Conservation (phyloP, 2,113 vertebrate species). For the Theristicus caerulescens region DNA sequence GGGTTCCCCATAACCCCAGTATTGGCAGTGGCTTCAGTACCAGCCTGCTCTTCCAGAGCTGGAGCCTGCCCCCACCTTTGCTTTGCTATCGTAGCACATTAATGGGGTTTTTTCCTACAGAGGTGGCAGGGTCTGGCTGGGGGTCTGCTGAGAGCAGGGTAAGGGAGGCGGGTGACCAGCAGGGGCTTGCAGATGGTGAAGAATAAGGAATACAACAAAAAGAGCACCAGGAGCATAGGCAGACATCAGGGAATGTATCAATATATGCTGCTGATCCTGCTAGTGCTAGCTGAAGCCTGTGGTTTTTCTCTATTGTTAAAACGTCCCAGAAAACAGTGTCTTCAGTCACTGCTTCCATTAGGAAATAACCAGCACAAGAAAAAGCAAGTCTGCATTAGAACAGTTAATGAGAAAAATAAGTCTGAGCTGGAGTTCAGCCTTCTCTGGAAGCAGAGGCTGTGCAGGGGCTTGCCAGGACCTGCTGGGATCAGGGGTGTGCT, state of each 20-base stretch:
- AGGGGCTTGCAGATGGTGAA: not conserved
- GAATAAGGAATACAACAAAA: not conserved
- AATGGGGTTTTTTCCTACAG: not conserved
- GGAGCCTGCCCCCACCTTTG: not conserved
- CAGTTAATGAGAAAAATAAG: slow-evolving; percentile 60
- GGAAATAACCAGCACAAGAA: not conserved
- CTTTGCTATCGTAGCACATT: not conserved
- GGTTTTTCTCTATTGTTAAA: slow-evolving; percentile 16
- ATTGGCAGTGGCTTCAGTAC: not conserved
- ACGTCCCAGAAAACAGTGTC: not conserved
- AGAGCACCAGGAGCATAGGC: not conserved
- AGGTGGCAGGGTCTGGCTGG: not conserved
- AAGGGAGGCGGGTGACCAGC: not conserved
- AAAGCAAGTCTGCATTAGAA: not conserved
- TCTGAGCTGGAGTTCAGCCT: slow-evolving; percentile 21
- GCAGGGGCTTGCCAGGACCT: not conserved
- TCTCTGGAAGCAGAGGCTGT: not conserved
- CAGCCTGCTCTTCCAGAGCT: not conserved
- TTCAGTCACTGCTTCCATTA: slow-evolving; percentile 14
- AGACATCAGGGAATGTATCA: not conserved
- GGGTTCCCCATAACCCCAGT: not conserved
- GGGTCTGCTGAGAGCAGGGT: not conserved
- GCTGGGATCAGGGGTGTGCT: not conserved
- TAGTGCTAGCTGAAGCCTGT: not conserved
- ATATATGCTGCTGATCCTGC: not conserved